Evolutionary conservation across 2,113 vertebrate species (phyloP).

Genomic region (Xenopus tropicalis): DNA sequence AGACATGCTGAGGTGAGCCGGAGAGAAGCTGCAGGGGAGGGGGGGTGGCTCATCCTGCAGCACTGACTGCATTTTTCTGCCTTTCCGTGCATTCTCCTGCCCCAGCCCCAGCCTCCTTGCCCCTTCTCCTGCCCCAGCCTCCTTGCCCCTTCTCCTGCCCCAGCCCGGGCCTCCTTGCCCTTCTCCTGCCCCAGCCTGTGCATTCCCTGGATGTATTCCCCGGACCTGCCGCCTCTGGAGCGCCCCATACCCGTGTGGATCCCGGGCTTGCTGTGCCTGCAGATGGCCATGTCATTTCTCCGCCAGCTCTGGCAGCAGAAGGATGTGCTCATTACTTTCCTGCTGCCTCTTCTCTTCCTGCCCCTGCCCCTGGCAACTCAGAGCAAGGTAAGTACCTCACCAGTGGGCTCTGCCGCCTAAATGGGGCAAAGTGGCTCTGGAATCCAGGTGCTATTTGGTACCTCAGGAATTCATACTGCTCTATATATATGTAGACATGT

Average conservation of each 20-base stretch:
- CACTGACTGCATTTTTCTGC: not conserved
- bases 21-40: slow-evolving; percentile 24
- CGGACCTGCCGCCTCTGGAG: slow-evolving; percentile 6
- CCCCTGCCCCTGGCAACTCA: slow-evolving; percentile 34
- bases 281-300: slow-evolving; percentile 50
- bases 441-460: too few relatives aligned
- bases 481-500: too few relatives aligned
- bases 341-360: slow-evolving; percentile 25
- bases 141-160: too few relatives aligned
- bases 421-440: too few relatives aligned
- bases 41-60: not conserved
- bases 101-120: too few relatives aligned
- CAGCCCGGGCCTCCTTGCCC: too few relatives aligned
- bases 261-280: slow-evolving; percentile 44
- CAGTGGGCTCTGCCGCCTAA: too few relatives aligned
- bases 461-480: too few relatives aligned
- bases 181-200: too few relatives aligned
- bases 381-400: slow-evolving; percentile 23
- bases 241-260: slow-evolving; percentile 17
- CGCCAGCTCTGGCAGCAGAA: slow-evolving; percentile 31
- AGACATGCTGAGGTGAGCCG: slow-evolving; percentile 29
- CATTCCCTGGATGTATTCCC: slow-evolving; percentile 6
- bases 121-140: too few relatives aligned
- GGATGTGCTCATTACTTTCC: slow-evolving; percentile 29
- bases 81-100: too few relatives aligned